Evolutionary conservation across 2,888 invertebrate species (phyloP).

Genomic region (Erebia aethiops): DNA sequence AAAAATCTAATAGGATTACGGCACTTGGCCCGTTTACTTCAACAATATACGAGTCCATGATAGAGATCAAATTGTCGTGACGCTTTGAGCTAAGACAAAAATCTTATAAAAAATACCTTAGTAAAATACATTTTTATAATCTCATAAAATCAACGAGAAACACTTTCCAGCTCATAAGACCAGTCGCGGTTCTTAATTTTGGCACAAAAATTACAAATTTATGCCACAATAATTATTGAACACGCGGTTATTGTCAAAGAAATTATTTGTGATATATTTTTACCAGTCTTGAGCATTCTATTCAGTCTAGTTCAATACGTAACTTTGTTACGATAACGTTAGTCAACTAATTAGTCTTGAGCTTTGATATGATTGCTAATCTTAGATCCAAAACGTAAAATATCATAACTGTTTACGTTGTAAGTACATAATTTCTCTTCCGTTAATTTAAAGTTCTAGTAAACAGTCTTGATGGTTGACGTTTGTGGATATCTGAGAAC

Average conservation of each 20-base stretch:
- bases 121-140: conserved; percentile 56
- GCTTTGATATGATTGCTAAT: conserved; percentile 24
- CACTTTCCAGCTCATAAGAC: conserved; percentile 32
- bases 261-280: conserved; percentile 27
- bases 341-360: conserved; percentile 41
- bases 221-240: neutral
- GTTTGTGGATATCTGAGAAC: conserved; percentile 22
- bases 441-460: conserved; percentile 1
- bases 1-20: conserved; percentile 47
- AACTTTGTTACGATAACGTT: conserved; percentile 34
- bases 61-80: conserved; percentile 73
- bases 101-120: conserved; percentile 52
- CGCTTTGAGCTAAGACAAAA: conserved; percentile 75
- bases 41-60: conserved; percentile 65
- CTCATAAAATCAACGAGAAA: conserved; percentile 55
- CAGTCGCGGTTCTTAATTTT: conserved; percentile 34
- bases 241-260: conserved; percentile 28
- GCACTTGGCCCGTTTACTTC: conserved; percentile 71
- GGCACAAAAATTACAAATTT: conserved; percentile 16
- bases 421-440: neutral
- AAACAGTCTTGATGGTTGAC: conserved; percentile 34
- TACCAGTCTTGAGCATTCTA: conserved; percentile 37
- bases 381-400: conserved; percentile 26
- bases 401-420: conserved; percentile 34
- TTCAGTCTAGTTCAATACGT: conserved; percentile 35